A percentile compares a stretch with the other conserved stretches of the same genome.
These are phyloP conservation scores for Cerastoderma edule DNA, from an alignment of 2,888 invertebrate genomes.

Conservation along the genomic window DNA sequence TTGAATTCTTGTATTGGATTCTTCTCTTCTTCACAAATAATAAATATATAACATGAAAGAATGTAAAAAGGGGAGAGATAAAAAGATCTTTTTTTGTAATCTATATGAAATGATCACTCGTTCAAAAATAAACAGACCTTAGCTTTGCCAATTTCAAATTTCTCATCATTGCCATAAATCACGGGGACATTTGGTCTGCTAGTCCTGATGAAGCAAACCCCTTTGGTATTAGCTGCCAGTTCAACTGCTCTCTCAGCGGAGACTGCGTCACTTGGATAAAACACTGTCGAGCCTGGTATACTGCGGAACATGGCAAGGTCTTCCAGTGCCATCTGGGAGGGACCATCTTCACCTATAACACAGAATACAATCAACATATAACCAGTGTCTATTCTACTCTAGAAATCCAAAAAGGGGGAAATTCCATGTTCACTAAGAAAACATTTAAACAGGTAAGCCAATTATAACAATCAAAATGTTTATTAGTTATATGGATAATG, in stretches of 20 bases:
- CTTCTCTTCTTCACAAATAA: too few relatives aligned
- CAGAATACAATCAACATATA: neutral
- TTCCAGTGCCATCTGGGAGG: slow-evolving; percentile 99
- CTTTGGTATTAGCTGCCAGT: slow-evolving; percentile 96
- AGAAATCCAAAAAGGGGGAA: too few relatives aligned
- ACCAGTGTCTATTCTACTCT: too few relatives aligned
- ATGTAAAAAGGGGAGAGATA: neutral
- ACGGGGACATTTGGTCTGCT: slow-evolving; percentile 95
- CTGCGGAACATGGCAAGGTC: slow-evolving; percentile 97
- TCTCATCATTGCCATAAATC: slow-evolving; percentile 93
- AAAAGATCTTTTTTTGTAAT: neutral
- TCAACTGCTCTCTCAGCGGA: slow-evolving; percentile 97
- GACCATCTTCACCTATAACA: slow-evolving; percentile 93
- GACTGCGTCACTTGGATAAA: slow-evolving; percentile 95
- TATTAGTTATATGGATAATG: too few relatives aligned
- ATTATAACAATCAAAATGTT: neutral
- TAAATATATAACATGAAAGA: neutral
- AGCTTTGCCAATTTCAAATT: slow-evolving; percentile 89
- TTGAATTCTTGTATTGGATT: too few relatives aligned
- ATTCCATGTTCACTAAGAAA: too few relatives aligned
- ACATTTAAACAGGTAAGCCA: too few relatives aligned
- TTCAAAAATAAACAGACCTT: too few relatives aligned
- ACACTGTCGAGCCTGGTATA: slow-evolving; percentile 90
- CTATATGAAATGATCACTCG: neutral
- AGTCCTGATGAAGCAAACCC: slow-evolving; percentile 97